Conservation (phyloP, 2,797 vertebrate genomes). For the Xenops minutus region DNA sequence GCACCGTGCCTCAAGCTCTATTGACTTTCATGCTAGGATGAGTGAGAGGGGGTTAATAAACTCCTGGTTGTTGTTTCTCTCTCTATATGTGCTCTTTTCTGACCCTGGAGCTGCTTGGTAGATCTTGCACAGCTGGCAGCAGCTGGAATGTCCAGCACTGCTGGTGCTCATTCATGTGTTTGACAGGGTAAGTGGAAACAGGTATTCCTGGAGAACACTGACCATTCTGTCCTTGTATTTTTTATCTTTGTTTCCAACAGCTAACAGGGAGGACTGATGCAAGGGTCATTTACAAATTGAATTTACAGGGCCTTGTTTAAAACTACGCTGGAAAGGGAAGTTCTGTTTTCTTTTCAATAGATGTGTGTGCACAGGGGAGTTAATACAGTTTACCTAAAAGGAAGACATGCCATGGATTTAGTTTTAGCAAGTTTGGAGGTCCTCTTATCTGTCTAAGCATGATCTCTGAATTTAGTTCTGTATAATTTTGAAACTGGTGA, state of each 20-base stretch:
- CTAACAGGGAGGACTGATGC: not conserved
- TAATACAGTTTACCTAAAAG: not conserved
- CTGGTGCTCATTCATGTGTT: not conserved
- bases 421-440: not conserved
- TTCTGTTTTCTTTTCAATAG: not conserved
- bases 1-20: not conserved
- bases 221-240: not conserved
- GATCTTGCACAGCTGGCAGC: not conserved
- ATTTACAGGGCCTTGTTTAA: not conserved
- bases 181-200: not conserved
- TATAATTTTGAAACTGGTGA: not conserved
- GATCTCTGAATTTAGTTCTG: not conserved
- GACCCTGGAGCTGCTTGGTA: not conserved
- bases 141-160: not conserved
- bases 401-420: not conserved
- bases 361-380: not conserved
- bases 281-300: not conserved
- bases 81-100: not conserved
- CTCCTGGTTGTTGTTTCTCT: not conserved
- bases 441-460: not conserved
- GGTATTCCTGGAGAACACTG: not conserved
- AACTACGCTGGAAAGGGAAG: not conserved
- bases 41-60: not conserved
- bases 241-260: not conserved
- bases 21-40: constrained; percentile 20